Conservation (phyloP, 2,113 vertebrate genomes). For the Dascyllus trimaculatus region DNA sequence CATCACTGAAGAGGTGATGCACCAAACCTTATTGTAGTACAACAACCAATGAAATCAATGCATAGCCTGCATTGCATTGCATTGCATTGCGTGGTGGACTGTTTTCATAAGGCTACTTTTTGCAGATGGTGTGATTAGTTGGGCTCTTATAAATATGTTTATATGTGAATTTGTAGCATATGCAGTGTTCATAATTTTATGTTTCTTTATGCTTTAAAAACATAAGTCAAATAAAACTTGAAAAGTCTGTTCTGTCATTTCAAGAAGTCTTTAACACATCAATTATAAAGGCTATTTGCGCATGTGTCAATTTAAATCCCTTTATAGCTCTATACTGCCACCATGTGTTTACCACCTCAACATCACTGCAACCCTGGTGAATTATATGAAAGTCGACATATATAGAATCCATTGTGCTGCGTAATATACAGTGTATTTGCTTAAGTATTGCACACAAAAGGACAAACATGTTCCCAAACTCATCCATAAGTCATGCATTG, state of each 20-base stretch:
- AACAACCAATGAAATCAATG: neutral
- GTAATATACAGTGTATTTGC: neutral
- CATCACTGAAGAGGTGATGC: slow-evolving; percentile 30
- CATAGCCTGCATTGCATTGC: too few relatives aligned
- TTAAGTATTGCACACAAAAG: neutral
- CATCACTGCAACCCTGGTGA: neutral
- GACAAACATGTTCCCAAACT: neutral
- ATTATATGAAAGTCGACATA: neutral
- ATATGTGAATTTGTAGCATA: slow-evolving; percentile 1
- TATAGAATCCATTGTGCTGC: too few relatives aligned
- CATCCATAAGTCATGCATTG: neutral
- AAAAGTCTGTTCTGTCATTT: neutral
- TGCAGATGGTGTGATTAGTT: neutral
- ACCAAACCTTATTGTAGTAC: slow-evolving; percentile 67
- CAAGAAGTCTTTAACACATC: too few relatives aligned
- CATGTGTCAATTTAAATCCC: neutral
- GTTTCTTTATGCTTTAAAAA: slow-evolving; percentile 1
- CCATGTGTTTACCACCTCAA: slow-evolving; percentile 53
- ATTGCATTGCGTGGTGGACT: neutral
- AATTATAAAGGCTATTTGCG: too few relatives aligned
- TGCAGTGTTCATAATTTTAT: neutral
- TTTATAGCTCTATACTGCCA: slow-evolving; percentile 51
- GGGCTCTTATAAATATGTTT: slow-evolving; percentile 54
- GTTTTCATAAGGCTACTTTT: neutral
- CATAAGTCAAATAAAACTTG: slow-evolving; percentile 4